Base-by-base conservation (phyloP, 2,797 vertebrate genomes). In the Gambusia yucatana region DNA sequence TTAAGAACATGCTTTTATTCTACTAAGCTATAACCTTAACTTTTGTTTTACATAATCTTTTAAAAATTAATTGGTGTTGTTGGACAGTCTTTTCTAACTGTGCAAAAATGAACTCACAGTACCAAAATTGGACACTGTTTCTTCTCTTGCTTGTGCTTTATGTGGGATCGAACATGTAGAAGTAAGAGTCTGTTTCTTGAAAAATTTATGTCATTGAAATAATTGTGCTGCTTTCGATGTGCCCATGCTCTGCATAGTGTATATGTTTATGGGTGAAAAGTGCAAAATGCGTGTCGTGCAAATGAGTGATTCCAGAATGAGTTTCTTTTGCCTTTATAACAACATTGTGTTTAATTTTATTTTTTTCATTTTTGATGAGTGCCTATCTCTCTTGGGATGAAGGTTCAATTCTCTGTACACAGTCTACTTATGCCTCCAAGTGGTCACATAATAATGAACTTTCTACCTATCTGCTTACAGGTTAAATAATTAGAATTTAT, bases 31-130 rank as follows among this genome's bases (percentile, higher is more conserved):
- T 44, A 67, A 75, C 78, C 30, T n/a, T 33, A 41, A 36, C 11
- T 55, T n/a, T 70, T 33, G 33, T 73, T 33, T 39, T 67, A 14
- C 20, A 55, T 50, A 75, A 87, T 61, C 36, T 67, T 47, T 52
- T n/a, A 25, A 44, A 69, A 69, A 25, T n/a, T 3, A 10, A n/a
- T 44, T 69, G 8, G 9, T 22, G 8, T 25, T 41, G 33, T 13
- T 67, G 63, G 7, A 22, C 9, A 39, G 36, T 67, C 30, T 41
- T 41, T 41, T 11, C 33, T 41, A 41, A 25, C 36, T 67, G 17
- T 22, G 3, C 63, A 67, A 67, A 52, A 67, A 41, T 41, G 7
- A 41, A 9, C 9, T 8, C 17, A 25, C 36, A 1, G 2, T 22
- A 10, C 33, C 36, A 25, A 67, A 41, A 8, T 41, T 9, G 20